phyloP scores from a whole-genome alignment of 1,140 invertebrate species.

The Diprion similis region DNA sequence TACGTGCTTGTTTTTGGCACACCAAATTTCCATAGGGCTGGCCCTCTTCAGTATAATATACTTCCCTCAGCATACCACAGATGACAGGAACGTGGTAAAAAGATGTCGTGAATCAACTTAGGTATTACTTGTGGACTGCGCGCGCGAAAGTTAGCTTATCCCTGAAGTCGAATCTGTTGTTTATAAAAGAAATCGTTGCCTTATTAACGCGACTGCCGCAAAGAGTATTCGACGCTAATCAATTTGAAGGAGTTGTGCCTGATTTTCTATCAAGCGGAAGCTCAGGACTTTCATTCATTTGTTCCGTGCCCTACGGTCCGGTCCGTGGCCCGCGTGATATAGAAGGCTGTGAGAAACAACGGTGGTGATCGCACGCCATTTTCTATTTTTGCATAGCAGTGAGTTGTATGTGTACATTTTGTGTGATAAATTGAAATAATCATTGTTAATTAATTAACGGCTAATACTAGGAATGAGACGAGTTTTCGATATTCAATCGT shows the following conservation, averaged over 20 bases:
- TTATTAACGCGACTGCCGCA: background rate
- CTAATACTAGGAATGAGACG: constrained; percentile 34
- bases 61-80: too few relatives aligned
- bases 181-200: background rate
- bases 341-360: constrained; percentile 33
- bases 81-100: too few relatives aligned
- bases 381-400: constrained; percentile 62
- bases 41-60: too few relatives aligned
- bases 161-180: background rate
- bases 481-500: constrained; percentile 16
- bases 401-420: constrained; percentile 52
- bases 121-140: background rate
- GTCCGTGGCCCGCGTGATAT: constrained; percentile 18
- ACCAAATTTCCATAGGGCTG: too few relatives aligned
- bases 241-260: background rate
- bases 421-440: constrained; percentile 43
- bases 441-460: constrained; percentile 28
- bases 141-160: background rate
- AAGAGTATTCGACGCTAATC: background rate
- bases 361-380: constrained; percentile 56
- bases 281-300: background rate
- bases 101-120: background rate
- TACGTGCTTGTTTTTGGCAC: too few relatives aligned
- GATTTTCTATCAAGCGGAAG: background rate
- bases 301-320: background rate